Base-by-base conservation (phyloP, 2,888 invertebrate species). In the Hydropsyche betteni region DNA sequence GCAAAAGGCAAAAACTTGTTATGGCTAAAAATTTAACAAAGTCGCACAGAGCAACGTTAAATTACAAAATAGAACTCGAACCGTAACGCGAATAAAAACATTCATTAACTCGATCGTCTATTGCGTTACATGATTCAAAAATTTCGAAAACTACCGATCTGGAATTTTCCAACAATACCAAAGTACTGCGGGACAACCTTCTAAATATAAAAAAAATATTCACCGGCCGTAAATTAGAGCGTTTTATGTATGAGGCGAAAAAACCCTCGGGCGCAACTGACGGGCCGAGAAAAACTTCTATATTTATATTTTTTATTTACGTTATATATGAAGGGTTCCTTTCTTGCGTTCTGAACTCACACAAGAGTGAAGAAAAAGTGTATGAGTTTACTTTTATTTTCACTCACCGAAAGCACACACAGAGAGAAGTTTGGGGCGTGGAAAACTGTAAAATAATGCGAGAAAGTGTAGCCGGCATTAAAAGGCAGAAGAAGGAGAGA, bases 391-490 rank as follows among this genome's bases (percentile, higher is more conserved):
- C n/a, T 70, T 70, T 70, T 50, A 58, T 24, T 52, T 50, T 58
- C 72, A 55, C 61, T 61, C 58, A 34, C 34, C 64, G 34, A 64
- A 10, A 64, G 36, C 33, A 71, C n/a, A 52, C 53, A 33, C 24
- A 36, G 51, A 71, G 36, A 33, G 51, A 10, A 36, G 33, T 52
- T 24, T 33, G 33, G 68, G 68, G 68, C 16, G 33, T 34, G 33
- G 68, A 68, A 68, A 33, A 68, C n/a, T 69, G 69, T 75, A 76
- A 77, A 77, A 77, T 75, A 76, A 76, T 52, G 75, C 75, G 71
- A 33, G 52, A 77, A 77, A 75, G 69, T 74, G 74, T 75, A 69
- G 70, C 71, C 38, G 61, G 64, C 68, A 70, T 77, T 73, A 68
- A 74, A 75, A 50, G 77, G 75, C 75, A 68, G 75, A 61, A 16